These are phyloP conservation scores for Thereva nobilitata DNA, from an alignment of 2,888 invertebrate genomes.

Conservation along the genomic window DNA sequence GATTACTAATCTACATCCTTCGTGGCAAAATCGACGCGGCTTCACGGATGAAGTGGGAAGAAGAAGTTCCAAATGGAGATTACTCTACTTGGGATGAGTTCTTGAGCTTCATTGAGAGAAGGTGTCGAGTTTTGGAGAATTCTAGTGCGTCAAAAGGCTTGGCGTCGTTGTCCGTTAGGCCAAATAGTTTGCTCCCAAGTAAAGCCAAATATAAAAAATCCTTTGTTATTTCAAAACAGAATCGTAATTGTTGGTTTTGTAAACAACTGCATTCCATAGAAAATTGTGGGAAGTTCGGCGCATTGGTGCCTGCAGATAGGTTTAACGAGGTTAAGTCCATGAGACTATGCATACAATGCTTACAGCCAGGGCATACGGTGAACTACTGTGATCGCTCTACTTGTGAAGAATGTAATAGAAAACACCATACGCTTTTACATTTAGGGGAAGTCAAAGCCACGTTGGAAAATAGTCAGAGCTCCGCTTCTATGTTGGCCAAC, in stretches of 20 bases:
- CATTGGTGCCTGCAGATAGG: background rate
- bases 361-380: background rate
- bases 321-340: background rate
- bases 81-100: slow-evolving; percentile 1
- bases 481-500: background rate
- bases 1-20: no score
- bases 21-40: no score
- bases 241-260: background rate
- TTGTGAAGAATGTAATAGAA: background rate
- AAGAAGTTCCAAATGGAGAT: background rate
- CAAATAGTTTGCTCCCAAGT: background rate
- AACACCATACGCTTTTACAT: background rate
- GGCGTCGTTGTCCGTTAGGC: no score
- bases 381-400: background rate
- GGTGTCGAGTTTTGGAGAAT: background rate
- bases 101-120: background rate
- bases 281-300: background rate
- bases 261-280: background rate
- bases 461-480: no score
- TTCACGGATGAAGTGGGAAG: background rate
- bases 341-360: background rate
- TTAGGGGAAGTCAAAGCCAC: background rate
- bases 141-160: background rate
- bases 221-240: background rate
- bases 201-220: background rate